Conservation (phyloP, 2,113 vertebrate genomes). For the Leptobrachium leishanense region DNA sequence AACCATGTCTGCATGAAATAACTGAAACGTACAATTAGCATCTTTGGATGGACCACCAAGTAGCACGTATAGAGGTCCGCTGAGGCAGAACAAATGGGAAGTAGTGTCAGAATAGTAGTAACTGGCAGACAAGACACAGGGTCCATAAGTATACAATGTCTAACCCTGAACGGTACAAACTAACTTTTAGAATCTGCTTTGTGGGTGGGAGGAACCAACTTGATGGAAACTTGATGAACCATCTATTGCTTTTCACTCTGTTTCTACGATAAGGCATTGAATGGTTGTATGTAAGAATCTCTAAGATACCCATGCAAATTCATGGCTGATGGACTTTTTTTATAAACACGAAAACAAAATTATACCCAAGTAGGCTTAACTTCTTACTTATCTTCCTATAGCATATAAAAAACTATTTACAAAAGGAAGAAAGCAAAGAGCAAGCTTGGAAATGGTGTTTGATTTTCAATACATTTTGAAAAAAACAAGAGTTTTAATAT, state of each 20-base stretch:
- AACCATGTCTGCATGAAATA: not conserved
- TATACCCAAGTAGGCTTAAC: not conserved
- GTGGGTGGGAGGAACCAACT: slow-evolving; percentile 1
- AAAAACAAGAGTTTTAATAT: no score
- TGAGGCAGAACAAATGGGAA: not conserved
- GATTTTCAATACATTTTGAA: no score
- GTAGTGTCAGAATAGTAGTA: not conserved
- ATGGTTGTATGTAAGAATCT: not conserved
- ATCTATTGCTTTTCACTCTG: not conserved
- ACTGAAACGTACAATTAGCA: not conserved
- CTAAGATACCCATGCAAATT: not conserved
- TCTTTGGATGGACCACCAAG: slow-evolving; percentile 3
- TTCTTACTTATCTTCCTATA: no score
- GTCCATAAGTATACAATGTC: not conserved
- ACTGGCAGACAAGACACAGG: not conserved
- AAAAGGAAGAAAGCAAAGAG: no score
- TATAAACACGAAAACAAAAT: not conserved
- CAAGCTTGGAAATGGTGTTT: no score
- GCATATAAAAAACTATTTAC: no score
- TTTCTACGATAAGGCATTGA: slow-evolving; percentile 1
- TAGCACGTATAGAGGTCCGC: not conserved
- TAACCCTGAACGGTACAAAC: not conserved
- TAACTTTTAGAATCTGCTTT: not conserved
- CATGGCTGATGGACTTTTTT: not conserved
- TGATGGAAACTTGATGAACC: slow-evolving; percentile 4